phyloP scores from a whole-genome alignment of 2,113 vertebrate genomes.

The Ia io region DNA sequence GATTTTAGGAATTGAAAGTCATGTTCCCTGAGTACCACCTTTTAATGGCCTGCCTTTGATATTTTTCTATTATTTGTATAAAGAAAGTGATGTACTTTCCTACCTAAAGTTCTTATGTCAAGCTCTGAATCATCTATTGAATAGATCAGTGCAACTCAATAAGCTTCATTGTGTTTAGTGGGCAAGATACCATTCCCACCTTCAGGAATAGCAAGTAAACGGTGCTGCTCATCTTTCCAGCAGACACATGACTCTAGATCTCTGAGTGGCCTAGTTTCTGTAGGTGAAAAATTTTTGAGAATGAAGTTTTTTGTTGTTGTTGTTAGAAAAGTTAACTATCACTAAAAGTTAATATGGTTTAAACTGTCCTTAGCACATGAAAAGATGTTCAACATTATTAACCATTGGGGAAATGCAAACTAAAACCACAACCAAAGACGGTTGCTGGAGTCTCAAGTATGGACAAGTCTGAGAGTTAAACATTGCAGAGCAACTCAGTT shows the following conservation, averaged over 20 bases:
- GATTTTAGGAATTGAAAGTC: not conserved
- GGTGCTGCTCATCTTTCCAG: not conserved
- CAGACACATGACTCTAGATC: not conserved
- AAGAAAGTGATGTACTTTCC: not conserved
- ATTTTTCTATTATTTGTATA: not conserved
- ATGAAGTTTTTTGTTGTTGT: not conserved
- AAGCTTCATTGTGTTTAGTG: not conserved
- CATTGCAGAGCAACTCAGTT: not conserved
- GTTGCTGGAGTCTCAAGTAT: not conserved
- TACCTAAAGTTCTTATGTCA: not conserved
- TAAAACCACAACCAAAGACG: not conserved
- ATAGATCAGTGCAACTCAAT: not conserved
- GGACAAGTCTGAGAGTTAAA: not conserved
- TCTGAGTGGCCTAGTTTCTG: not conserved
- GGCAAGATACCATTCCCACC: not conserved
- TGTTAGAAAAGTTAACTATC: not conserved
- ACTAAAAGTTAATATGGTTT: not conserved
- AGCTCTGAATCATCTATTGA: not conserved
- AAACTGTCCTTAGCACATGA: not conserved
- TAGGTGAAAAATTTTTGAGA: not conserved
- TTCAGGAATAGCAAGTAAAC: not conserved
- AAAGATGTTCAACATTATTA: not conserved
- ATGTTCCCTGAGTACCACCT: not conserved
- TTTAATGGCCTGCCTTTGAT: not conserved
- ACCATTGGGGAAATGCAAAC: not conserved